Conservation (phyloP, 2,888 invertebrate genomes). For the Autographa gamma region DNA sequence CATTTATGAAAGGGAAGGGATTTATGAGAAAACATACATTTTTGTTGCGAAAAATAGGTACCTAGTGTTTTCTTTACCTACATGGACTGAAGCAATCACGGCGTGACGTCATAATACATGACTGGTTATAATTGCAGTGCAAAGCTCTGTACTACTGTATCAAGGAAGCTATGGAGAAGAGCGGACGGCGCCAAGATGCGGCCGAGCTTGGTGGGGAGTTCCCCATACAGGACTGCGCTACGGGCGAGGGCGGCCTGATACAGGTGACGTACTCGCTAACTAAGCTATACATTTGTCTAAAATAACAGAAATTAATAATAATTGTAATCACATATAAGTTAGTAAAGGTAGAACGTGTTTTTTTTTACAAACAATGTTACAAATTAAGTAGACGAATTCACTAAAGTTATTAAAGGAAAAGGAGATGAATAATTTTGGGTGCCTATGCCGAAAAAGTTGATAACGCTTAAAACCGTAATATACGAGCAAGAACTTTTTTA, state of each 20-base stretch:
- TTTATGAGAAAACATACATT: too few species aligned
- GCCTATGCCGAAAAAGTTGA: not conserved
- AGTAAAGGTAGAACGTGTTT: too few species aligned
- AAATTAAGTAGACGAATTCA: too few species aligned
- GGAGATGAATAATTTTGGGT: too few species aligned
- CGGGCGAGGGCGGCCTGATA: constrained; percentile 98
- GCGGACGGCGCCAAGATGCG: constrained; percentile 91
- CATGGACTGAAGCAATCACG: too few species aligned
- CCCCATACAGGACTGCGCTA: constrained; percentile 98
- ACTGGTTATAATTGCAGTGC: constrained; percentile 91
- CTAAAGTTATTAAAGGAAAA: too few species aligned
- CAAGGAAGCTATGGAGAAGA: constrained; percentile 99
- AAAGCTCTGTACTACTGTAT: constrained; percentile 99
- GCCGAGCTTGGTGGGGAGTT: constrained; percentile 98
- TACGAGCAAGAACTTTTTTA: too few species aligned
- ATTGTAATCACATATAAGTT: not conserved
- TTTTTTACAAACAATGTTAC: too few species aligned
- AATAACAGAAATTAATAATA: not conserved
- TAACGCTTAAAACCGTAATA: not conserved
- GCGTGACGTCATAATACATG: not conserved
- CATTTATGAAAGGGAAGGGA: too few species aligned
- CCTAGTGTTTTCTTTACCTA: too few species aligned
- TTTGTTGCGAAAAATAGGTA: too few species aligned
- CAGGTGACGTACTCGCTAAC: constrained; percentile 84
- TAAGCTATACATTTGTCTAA: not conserved